phyloP scores from a whole-genome alignment of 2,797 vertebrate genomes.

The Liparis tanakae region DNA sequence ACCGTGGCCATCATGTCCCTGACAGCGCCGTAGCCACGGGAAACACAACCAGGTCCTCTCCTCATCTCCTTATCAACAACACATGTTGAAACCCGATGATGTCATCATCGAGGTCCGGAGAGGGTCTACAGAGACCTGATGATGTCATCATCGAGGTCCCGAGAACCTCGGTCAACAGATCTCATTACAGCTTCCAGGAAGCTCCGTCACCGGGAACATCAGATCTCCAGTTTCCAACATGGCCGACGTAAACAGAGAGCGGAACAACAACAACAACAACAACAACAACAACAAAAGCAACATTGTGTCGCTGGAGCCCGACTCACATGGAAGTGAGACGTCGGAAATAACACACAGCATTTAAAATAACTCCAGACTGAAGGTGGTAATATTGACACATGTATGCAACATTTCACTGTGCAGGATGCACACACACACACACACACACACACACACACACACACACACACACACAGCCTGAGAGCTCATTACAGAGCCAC shows the following conservation, averaged over 20 bases:
- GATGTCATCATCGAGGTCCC: slow-evolving; percentile 20
- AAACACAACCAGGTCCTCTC: too few relatives aligned
- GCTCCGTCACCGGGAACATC: slow-evolving; percentile 28
- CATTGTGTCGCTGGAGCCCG: background rate
- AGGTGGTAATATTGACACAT: slow-evolving; percentile 12
- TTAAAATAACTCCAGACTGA: background rate
- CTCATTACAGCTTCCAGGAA: slow-evolving; percentile 41
- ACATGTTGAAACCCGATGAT: slow-evolving; percentile 8
- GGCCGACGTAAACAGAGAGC: slow-evolving; percentile 46
- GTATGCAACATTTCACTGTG: background rate
- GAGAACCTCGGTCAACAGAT: slow-evolving; percentile 26
- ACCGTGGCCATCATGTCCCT: too few relatives aligned
- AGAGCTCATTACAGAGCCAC: slow-evolving; percentile 4
- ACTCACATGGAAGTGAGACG: too few relatives aligned
- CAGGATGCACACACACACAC: background rate
- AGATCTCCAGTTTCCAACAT: slow-evolving; percentile 30
- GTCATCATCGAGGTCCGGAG: slow-evolving; percentile 16
- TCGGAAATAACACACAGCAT: background rate
- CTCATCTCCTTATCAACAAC: too few relatives aligned
- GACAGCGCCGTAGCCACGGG: too few relatives aligned
- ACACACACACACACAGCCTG: slow-evolving; percentile 11
- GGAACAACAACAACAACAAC: background rate
- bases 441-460: too few relatives aligned
- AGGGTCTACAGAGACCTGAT: slow-evolving; percentile 23
- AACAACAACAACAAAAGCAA: too few relatives aligned